phyloP scores from a whole-genome alignment of 2,797 vertebrate species.

The Psittacula echo region DNA sequence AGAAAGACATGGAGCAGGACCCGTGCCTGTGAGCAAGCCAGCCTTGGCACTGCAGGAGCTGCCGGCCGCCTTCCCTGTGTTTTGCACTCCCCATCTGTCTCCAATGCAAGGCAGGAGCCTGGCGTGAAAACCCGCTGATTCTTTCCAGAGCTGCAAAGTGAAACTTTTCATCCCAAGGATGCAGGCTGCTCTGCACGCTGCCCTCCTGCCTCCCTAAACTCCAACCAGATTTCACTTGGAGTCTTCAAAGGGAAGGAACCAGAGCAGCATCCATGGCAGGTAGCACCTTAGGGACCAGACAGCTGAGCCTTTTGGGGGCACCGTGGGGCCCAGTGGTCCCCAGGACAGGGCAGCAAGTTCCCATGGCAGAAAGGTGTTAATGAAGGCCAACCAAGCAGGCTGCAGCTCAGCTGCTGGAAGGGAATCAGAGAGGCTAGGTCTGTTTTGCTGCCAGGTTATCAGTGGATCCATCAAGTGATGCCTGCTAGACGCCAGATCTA shows the following conservation, averaged over 20 bases:
- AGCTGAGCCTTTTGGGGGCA: neutral
- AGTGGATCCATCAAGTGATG: constrained; percentile 69
- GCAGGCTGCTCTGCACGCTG: neutral
- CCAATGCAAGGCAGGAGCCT: constrained; percentile 35
- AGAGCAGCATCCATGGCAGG: neutral
- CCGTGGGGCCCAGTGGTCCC: neutral
- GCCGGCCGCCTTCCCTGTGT: accelerated
- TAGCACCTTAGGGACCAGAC: neutral
- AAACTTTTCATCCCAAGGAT: constrained; percentile 50
- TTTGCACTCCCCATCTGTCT: constrained; percentile 39
- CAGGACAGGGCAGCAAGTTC: neutral
- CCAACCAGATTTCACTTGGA: constrained; percentile 40
- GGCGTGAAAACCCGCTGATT: constrained; percentile 17
- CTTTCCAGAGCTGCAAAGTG: constrained; percentile 50
- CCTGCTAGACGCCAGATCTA: constrained; percentile 72
- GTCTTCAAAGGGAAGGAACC: constrained; percentile 57
- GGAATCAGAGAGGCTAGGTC: constrained; percentile 61
- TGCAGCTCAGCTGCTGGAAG: constrained; percentile 54
- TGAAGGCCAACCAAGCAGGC: constrained; percentile 1
- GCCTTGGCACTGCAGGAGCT: neutral
- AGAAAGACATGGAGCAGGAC: neutral
- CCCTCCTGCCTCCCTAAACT: constrained; percentile 64
- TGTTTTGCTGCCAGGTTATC: constrained; percentile 71
- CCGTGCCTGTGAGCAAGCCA: neutral
- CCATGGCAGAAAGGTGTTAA: constrained; percentile 53